These are phyloP conservation scores for Caenorhabditis afra DNA, from an alignment of 2,888 invertebrate species.

Conservation along the genomic window DNA sequence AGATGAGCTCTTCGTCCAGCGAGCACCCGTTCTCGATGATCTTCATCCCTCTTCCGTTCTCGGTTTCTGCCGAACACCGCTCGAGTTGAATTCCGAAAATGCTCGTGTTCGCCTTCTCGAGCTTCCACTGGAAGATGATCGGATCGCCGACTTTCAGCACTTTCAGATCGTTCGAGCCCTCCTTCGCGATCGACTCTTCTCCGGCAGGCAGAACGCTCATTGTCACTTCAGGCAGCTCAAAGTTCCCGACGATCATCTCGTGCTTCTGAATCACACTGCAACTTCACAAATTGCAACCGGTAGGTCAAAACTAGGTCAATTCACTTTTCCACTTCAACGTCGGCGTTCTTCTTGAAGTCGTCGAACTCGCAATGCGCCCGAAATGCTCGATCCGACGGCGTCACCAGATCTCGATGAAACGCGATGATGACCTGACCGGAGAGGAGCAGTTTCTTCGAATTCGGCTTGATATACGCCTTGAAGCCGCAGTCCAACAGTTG, in stretches of 20 bases:
- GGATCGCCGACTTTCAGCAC: constrained; percentile 51
- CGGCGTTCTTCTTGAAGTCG: constrained; percentile 23
- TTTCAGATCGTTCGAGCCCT: constrained; percentile 9
- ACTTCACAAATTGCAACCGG: neutral
- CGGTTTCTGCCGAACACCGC: constrained; percentile 42
- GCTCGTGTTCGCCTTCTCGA: constrained; percentile 22
- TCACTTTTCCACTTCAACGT: constrained; percentile 14
- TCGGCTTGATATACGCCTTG: constrained; percentile 44
- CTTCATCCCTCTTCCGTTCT: constrained; percentile 47
- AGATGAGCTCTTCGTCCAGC: constrained; percentile 50
- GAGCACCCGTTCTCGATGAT: constrained; percentile 56
- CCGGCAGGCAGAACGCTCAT: constrained; percentile 41
- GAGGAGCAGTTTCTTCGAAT: constrained; percentile 28
- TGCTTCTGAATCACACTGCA: constrained; percentile 27
- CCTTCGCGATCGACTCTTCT: constrained; percentile 23
- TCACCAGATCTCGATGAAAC: constrained; percentile 45
- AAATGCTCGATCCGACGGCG: constrained; percentile 43
- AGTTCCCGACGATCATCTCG: constrained; percentile 34
- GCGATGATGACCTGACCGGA: constrained; percentile 45
- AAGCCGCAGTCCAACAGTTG: constrained; percentile 47
- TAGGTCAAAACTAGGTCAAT: neutral
- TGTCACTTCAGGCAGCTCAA: constrained; percentile 25
- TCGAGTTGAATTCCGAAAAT: constrained; percentile 50
- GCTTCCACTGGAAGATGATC: constrained; percentile 46
- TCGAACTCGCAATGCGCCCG: constrained; percentile 52